These are phyloP conservation scores for Euplexia lucipara DNA, from an alignment of 2,888 invertebrate species.

Conservation along the genomic window DNA sequence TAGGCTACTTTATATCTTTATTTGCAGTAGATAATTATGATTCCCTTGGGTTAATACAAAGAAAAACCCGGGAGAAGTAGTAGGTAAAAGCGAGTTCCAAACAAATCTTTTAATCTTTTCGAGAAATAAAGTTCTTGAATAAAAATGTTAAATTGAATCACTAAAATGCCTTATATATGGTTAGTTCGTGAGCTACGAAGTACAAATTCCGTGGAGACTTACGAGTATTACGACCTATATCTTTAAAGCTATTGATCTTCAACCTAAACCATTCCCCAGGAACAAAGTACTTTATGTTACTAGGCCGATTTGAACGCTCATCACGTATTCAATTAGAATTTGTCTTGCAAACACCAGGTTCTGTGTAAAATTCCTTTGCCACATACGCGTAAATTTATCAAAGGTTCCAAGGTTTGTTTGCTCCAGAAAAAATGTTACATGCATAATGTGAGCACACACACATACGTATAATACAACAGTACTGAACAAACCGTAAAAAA, in stretches of 20 bases:
- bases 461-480: background rate
- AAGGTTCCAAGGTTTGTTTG: conserved; percentile 24
- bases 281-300: conserved; percentile 30
- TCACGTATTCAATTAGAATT: conserved; percentile 65
- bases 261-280: conserved; percentile 30
- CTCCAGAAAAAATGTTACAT: background rate
- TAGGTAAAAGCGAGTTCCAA: background rate
- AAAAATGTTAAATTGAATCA: background rate
- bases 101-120: no score
- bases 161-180: no score
- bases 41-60: no score
- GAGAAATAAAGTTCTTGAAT: no score
- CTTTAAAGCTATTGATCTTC: conserved; percentile 27
- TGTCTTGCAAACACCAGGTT: conserved; percentile 54
- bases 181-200: background rate
- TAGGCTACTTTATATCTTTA: no score
- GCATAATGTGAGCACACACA: background rate
- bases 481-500: background rate
- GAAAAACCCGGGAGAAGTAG: no score
- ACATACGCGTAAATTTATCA: conserved; percentile 48
- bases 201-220: conserved; percentile 3
- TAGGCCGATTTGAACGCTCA: conserved; percentile 30
- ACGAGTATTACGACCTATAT: background rate
- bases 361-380: conserved; percentile 27
- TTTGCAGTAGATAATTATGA: no score